Evolutionary conservation across 1,140 invertebrate genomes (phyloP), one percentile per base, ranked within the genome.

Genomic region (Drosophila auraria): DNA sequence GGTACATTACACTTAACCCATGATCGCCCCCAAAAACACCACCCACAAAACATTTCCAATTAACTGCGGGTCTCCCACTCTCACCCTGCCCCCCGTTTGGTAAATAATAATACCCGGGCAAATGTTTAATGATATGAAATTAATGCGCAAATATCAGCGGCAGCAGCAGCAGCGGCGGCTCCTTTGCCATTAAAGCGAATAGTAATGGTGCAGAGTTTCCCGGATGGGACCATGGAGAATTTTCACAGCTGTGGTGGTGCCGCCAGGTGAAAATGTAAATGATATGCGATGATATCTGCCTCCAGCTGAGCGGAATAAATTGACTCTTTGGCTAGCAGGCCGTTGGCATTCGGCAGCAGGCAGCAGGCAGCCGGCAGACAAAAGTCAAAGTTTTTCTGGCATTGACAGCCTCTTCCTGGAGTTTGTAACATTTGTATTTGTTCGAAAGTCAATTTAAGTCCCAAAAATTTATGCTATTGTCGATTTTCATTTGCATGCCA

Each of bases 61-160:
- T 86, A 82, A 65, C 66, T 74, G 78, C 38, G 44, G 51, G 33
- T 17, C 33, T 5, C 14, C 25, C 4, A 30, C 62, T 23, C 30
- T 50, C 42, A 12, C 7, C 4, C 14, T 36, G 23, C 53, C 40
- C 3, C n/a, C 56, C 50, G 36, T 44, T 74, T 74, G 61, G 78
- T 74, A 87, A 83, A 87, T 89, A 89, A 80, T 78, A 89, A 74
- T 68, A 63, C 38, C 62, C 54, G 36, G 65, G 49, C 56, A 78
- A 82, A 81, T 89, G 83, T 74, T 87, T 83, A 87, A 87, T 87
- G 84, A 87, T 80, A 75, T 66, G 83, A 83, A 87, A 87, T 89
- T 89, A 87, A 87, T 87, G 73, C 59, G 81, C 69, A 87, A 87
- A 81, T 87, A 89, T 89, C 78, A 69, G 61, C 56, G 54, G 50